Evolutionary conservation across 1,140 invertebrate species (phyloP).

Genomic region (Stegodyphus dumicola): DNA sequence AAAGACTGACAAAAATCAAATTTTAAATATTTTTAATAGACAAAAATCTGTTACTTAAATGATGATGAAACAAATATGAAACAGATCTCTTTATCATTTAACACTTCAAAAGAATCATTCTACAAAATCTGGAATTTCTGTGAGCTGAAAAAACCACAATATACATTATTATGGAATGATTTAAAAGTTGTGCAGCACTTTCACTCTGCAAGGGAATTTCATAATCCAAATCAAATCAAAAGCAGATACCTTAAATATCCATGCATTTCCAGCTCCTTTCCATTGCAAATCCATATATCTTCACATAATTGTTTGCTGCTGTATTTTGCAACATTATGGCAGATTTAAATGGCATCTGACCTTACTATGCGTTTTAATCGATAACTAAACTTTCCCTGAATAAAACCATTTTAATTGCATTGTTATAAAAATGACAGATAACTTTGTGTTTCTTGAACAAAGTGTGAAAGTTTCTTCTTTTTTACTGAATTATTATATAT

Average conservation of each 20-base stretch:
- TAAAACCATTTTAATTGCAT: no score
- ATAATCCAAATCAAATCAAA: background rate
- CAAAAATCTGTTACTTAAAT: conserved; percentile 41
- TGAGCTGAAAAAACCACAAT: conserved; percentile 19
- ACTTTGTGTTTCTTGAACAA: no score
- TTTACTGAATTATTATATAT: no score
- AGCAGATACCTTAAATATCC: background rate
- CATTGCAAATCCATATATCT: no score
- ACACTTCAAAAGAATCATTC: background rate
- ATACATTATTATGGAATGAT: conserved; percentile 8
- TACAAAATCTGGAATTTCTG: conserved; percentile 30
- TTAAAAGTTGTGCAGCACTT: conserved; percentile 25
- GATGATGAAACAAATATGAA: conserved; percentile 43
- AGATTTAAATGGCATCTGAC: no score
- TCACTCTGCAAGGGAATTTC: conserved; percentile 1
- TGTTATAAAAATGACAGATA: no score
- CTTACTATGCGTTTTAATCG: no score
- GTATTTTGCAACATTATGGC: no score
- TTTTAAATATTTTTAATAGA: conserved; percentile 52
- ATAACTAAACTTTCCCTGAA: no score
- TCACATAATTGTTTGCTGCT: no score
- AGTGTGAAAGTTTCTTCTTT: no score
- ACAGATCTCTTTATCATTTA: background rate
- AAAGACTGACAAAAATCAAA: conserved; percentile 1
- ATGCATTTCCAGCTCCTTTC: background rate